Evolutionary conservation across 2,888 invertebrate genomes (phyloP), one percentile per base, ranked within the genome.

Genomic region (Hirtodrosophila alboralis): DNA sequence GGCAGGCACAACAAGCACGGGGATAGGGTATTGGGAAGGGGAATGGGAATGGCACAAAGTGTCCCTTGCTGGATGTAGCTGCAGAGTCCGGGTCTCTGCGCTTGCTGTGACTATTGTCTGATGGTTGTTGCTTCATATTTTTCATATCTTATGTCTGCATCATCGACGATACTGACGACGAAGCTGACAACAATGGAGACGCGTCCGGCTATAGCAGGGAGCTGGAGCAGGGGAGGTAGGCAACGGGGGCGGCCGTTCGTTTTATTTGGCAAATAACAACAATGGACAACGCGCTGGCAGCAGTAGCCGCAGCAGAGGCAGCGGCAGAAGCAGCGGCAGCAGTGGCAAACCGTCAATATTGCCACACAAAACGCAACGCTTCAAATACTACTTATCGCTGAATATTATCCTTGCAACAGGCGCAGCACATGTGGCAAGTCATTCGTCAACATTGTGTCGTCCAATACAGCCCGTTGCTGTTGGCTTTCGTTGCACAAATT

Each of bases 141-240:
- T 73, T 85, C 84, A 79, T 81, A 81, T 81, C 80, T 81, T 79
- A 66, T 79, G 86, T 81, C 84, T 85, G 80, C 86, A 81, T 85
- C 86, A 75, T 75, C 72, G 79, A 68, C 58, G 51, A 71, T 71
- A 59, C 56, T 59, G 49, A 53, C 54, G 43, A 14, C 30, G 37
- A 33, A 44, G 27, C 57, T 76, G 77, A 84, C 81, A 84, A 84
- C 84, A 84, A 84, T 69, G 56, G 45, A 34, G 51, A 43, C 21
- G 43, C 36, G 48, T 44, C 45, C 34, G 37, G 28, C 1, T 27
- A 21, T 3, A 34, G 4, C 31, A 8, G 13, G 31, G 45, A 45
- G 37, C 12, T 12, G 26, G 6, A 28, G 21, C 8, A 5, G 43
- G 31, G 16, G 27, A n/a, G 21, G n/a, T n/a, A n/a, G 10, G 18